Percentiles rank a stretch among this genome's conserved stretches.
phyloP scores from a whole-genome alignment of 2,797 vertebrate species.

The Hypotaenidia okinawae region DNA sequence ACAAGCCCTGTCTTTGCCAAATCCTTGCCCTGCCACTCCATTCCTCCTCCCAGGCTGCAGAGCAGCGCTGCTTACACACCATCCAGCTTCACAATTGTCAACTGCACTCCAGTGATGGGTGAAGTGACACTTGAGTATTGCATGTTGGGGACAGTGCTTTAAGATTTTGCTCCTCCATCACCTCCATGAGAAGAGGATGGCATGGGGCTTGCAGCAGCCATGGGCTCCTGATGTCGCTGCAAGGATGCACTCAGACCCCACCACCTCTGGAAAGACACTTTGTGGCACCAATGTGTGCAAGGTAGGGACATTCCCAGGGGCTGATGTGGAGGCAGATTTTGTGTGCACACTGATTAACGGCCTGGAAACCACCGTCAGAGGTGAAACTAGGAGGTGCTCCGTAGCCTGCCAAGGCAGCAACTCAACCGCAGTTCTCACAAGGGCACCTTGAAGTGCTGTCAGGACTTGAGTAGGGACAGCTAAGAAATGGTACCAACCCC shows the following conservation, averaged over 20 bases:
- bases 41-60: background rate
- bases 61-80: fast-evolving
- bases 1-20: background rate
- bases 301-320: background rate
- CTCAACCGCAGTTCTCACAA: background rate
- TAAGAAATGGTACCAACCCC: background rate
- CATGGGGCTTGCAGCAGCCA: background rate
- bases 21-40: background rate
- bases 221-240: background rate
- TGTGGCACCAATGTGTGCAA: fast-evolving
- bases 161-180: background rate
- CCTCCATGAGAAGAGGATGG: background rate
- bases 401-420: background rate
- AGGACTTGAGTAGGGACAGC: background rate
- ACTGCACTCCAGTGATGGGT: no score
- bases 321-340: background rate
- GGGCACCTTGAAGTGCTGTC: background rate
- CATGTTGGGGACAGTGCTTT: fast-evolving
- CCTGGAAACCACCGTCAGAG: background rate
- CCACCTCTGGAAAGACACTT: background rate
- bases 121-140: background rate
- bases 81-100: background rate
- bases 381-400: background rate
- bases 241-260: background rate
- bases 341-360: background rate